Percentiles rank a stretch among this genome's conserved stretches.
Conservation (phyloP, 2,113 vertebrate genomes). For the Nothocercus nigrocapillus region DNA sequence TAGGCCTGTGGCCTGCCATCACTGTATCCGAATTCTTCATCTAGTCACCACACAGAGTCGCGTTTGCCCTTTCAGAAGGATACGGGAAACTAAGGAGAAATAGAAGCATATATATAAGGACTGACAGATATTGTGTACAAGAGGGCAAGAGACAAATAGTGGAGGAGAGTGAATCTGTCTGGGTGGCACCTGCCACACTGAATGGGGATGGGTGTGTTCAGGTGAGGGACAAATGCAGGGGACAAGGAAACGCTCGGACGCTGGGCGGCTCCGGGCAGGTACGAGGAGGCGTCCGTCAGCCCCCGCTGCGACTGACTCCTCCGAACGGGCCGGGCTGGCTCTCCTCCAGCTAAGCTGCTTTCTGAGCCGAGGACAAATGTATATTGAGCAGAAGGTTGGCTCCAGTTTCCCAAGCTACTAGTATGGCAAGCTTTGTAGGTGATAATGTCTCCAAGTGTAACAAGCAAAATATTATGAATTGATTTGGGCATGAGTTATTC, state of each 20-base stretch:
- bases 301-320: not conserved
- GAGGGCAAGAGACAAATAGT: not conserved
- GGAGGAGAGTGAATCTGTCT: not conserved
- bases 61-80: not conserved
- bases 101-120: not conserved
- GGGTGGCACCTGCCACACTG: not conserved
- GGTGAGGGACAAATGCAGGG: not conserved
- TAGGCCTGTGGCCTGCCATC: not conserved
- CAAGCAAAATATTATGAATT: conserved; percentile 70
- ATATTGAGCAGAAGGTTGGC: conserved; percentile 17
- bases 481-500: conserved; percentile 57
- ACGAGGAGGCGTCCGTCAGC: conserved; percentile 33
- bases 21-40: not conserved
- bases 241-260: accelerated
- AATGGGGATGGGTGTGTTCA: not conserved
- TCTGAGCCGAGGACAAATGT: conserved; percentile 23
- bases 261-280: conserved; percentile 27
- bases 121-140: not conserved
- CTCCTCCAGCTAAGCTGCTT: conserved; percentile 60
- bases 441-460: conserved; percentile 62
- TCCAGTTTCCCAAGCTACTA: conserved; percentile 44
- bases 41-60: not conserved
- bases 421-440: conserved; percentile 46
- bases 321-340: conserved; percentile 9
- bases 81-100: not conserved